phyloP scores from a whole-genome alignment of 2,797 vertebrate species.

The Meda fulgida region DNA sequence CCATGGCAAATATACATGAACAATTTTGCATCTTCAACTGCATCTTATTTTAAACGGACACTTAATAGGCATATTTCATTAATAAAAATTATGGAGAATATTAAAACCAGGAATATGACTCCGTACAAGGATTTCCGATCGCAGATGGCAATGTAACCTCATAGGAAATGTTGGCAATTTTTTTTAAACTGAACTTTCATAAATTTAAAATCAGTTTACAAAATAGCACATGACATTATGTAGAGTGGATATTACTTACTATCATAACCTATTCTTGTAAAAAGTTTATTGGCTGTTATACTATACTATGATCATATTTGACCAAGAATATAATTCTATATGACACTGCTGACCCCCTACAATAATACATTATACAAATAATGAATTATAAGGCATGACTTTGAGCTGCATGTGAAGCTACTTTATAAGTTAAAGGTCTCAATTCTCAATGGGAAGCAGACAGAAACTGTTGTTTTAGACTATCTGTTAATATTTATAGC shows the following conservation, averaged over 20 bases:
- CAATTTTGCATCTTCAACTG: slow-evolving; percentile 22
- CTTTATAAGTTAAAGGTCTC: slow-evolving; percentile 21
- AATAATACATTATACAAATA: not conserved
- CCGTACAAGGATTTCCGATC: not conserved
- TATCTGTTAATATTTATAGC: slow-evolving; percentile 31
- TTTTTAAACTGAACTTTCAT: not conserved
- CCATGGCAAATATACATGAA: slow-evolving; percentile 51
- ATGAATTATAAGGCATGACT: slow-evolving; percentile 1
- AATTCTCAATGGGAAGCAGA: not conserved
- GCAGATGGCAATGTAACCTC: slow-evolving; percentile 12
- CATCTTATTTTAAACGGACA: slow-evolving; percentile 10
- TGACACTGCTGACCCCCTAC: not conserved
- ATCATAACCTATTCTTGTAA: not conserved
- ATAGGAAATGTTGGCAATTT: not conserved
- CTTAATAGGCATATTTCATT: slow-evolving; percentile 21
- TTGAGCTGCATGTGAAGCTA: not conserved
- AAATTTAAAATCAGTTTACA: not conserved
- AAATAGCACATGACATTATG: not conserved
- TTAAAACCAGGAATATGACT: slow-evolving; percentile 10
- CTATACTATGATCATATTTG: not conserved
- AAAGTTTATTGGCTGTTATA: not conserved
- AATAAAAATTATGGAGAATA: not conserved
- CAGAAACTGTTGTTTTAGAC: slow-evolving; percentile 9
- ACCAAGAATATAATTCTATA: not conserved
- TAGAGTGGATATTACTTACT: not conserved